Conservation (phyloP, 2,113 vertebrate genomes). For the Megaceryle torquata region DNA sequence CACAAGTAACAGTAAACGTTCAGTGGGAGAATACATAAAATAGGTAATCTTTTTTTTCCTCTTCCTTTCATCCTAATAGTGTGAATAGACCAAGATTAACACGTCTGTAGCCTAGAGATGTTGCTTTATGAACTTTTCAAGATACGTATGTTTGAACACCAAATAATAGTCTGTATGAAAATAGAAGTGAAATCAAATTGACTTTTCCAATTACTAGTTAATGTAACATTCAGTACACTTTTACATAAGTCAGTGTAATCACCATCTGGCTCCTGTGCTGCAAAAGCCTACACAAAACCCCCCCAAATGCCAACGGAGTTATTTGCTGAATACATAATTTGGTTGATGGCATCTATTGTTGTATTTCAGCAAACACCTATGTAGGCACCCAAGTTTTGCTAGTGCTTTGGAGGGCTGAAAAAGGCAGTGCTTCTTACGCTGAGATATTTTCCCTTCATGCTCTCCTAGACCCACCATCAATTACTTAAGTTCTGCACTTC, state of each 20-base stretch:
- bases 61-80: not conserved
- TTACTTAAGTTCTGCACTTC: not conserved
- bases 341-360: slow-evolving; percentile 28
- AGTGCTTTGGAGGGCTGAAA: not conserved
- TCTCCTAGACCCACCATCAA: not conserved
- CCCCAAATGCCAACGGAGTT: slow-evolving; percentile 21
- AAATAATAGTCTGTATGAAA: not conserved
- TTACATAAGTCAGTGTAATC: slow-evolving; percentile 28
- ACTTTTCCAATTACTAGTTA: slow-evolving; percentile 25
- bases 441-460: not conserved
- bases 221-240: slow-evolving; percentile 20
- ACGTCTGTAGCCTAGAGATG: not conserved
- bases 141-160: not conserved
- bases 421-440: not conserved
- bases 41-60: not conserved
- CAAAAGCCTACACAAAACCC: slow-evolving; percentile 28
- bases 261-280: slow-evolving; percentile 37
- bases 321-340: slow-evolving; percentile 24
- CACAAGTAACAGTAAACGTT: not conserved
- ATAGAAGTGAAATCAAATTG: not conserved
- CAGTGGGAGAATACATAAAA: not conserved
- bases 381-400: not conserved
- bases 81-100: not conserved
- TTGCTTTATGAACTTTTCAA: not conserved
- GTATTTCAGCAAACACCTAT: slow-evolving; percentile 18